Conservation (phyloP, 1,140 invertebrate species). For the Thaumetopoea pityocampa region DNA sequence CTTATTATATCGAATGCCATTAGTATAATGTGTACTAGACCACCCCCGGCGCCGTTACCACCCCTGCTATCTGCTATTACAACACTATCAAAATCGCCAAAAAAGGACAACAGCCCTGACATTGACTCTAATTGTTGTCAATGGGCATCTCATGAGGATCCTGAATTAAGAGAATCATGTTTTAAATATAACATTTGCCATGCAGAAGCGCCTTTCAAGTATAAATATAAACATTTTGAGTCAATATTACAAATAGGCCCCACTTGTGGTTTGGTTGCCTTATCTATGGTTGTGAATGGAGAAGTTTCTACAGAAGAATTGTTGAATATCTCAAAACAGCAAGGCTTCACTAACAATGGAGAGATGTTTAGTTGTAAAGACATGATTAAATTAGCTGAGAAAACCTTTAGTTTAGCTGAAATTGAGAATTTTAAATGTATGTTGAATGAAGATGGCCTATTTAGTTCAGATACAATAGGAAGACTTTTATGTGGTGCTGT, state of each 20-base stretch:
- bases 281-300: constrained; percentile 84
- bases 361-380: constrained; percentile 90
- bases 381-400: constrained; percentile 78
- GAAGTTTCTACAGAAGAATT: constrained; percentile 78
- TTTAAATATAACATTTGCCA: constrained; percentile 61
- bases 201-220: constrained; percentile 50
- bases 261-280: constrained; percentile 88
- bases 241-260: constrained; percentile 75
- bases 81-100: constrained; percentile 5
- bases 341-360: constrained; percentile 85
- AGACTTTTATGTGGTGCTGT: constrained; percentile 74
- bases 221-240: constrained; percentile 52
- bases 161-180: constrained; percentile 68
- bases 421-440: constrained; percentile 34
- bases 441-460: constrained; percentile 43
- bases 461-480: constrained; percentile 61
- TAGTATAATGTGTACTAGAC: constrained; percentile 46
- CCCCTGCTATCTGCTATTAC: constrained; percentile 19
- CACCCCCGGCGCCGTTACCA: constrained; percentile 41
- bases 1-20: no score
- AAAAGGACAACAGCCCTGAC: not conserved
- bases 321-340: constrained; percentile 76
- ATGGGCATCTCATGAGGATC: constrained; percentile 66
- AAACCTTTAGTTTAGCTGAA: constrained; percentile 54
- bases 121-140: constrained; percentile 33